A percentile compares a stretch with the other conserved stretches of the same genome.
Evolutionary conservation across 2,888 invertebrate species (phyloP).

Genomic region (Stenodema calcarata): DNA sequence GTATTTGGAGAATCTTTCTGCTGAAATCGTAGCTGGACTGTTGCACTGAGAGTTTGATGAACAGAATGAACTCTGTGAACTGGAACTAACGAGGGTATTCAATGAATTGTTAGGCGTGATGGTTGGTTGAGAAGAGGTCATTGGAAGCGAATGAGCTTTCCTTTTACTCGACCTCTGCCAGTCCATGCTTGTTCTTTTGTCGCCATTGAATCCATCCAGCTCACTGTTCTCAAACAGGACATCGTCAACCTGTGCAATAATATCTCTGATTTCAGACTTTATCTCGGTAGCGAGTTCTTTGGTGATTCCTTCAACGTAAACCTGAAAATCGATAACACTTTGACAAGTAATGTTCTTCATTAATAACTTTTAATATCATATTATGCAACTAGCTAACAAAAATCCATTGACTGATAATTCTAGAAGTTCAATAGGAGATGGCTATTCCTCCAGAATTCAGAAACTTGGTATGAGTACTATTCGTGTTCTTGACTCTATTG

Average conservation of each 20-base stretch:
- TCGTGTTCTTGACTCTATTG: too few relatives aligned
- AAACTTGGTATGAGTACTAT: too few relatives aligned
- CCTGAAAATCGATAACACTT: constrained; percentile 65
- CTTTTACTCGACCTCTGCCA: constrained; percentile 30
- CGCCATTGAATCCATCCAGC: not conserved
- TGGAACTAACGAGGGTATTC: constrained; percentile 13
- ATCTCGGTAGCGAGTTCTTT: constrained; percentile 81
- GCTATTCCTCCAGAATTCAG: not conserved
- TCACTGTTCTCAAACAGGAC: constrained; percentile 64
- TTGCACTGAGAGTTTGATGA: not conserved
- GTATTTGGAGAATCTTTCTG: constrained; percentile 78
- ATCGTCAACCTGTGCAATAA: constrained; percentile 80
- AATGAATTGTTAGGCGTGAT: constrained; percentile 6
- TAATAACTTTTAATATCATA: too few relatives aligned
- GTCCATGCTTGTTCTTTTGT: constrained; percentile 45
- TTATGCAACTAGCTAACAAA: too few relatives aligned
- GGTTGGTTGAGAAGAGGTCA: not conserved
- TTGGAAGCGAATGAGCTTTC: constrained; percentile 46
- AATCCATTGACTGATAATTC: too few relatives aligned
- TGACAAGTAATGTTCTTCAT: too few relatives aligned
- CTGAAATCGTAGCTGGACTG: constrained; percentile 58
- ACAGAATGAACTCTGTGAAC: constrained; percentile 17
- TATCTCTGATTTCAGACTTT: constrained; percentile 80
- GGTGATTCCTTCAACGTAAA: constrained; percentile 79
- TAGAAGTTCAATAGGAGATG: too few relatives aligned